Evolutionary conservation across 1,140 invertebrate genomes (phyloP), one percentile per base, ranked within the genome.

Genomic region (Zaprionus capensis): DNA sequence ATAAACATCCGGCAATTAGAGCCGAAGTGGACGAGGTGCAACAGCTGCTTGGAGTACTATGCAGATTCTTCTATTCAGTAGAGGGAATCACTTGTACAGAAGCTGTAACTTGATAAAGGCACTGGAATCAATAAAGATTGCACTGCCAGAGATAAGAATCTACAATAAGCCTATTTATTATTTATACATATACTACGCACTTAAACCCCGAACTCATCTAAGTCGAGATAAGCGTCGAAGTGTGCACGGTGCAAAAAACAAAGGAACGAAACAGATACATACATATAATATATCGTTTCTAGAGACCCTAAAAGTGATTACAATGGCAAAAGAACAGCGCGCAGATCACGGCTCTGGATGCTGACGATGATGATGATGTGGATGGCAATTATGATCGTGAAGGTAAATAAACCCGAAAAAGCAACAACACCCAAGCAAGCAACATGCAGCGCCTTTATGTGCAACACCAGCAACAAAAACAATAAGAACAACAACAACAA

Each of bases 1-100:
- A 20, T 49, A 78, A 72, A 82, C 81, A 87, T 87, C 83, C 83
- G 84, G 80, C 56, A 79, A 87, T 82, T 86, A 76, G 53, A 53
- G 15, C 5, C 36, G 17, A 44, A 46, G 53, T 67, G 34, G n/a
- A 38, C 49, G 24, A 53, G 24, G 31, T 38, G 31, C 34, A 17
- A 20, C 36, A 49, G 56, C 46, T 26, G 57, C 41, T 38, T 24
- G 17, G 2, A 28, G 51, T 56, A 56, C 31, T 51, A 53, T 65
- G 62, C 34, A 64, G 62, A 64, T 64, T 15, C 41, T 36, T 63
- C 44, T 49, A 20, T 31, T 62, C n/a, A 12, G 36, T 17, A 1
- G 2, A 26, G 57, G 34, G 15, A 22, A 63, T 12, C 7, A 12
- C 51, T 9, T 36, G 31, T 4, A 57, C 44, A 46, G 34, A 41